Evolutionary conservation across 2,113 vertebrate species (phyloP).

Genomic region (Thalassarche chlororhynchos): DNA sequence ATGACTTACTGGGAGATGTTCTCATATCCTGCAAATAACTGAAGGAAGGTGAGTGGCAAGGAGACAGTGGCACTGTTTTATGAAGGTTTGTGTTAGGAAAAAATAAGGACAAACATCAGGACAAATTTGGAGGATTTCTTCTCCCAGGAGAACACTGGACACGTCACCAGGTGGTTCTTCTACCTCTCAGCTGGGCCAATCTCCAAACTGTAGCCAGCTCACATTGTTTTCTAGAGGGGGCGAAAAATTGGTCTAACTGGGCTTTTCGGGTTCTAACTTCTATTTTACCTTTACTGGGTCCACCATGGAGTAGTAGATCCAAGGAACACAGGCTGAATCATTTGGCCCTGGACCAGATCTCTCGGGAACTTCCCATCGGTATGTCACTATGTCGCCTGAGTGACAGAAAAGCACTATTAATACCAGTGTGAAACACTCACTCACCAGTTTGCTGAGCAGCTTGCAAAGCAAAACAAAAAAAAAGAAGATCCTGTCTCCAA

Average conservation of each 20-base stretch:
- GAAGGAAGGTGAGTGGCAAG: not conserved
- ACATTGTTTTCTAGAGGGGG: not conserved
- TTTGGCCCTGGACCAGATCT: conserved; percentile 77
- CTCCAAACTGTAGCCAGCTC: not conserved
- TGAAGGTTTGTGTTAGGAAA: not conserved
- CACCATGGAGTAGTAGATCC: conserved; percentile 79
- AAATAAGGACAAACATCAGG: not conserved
- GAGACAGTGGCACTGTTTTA: not conserved
- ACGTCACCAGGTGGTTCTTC: not conserved
- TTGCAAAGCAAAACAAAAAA: not conserved
- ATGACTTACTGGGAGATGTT: not conserved
- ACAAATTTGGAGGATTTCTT: not conserved
- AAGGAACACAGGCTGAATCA: conserved; percentile 78
- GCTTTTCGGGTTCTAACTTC: not conserved
- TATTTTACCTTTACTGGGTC: conserved; percentile 78
- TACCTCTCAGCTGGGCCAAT: not conserved
- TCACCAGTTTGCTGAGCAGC: not conserved
- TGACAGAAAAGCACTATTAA: not conserved
- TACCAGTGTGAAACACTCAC: not conserved
- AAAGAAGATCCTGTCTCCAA: not conserved
- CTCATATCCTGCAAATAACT: not conserved
- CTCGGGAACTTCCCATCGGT: conserved; percentile 76
- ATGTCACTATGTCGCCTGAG: conserved; percentile 75
- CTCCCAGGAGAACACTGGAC: not conserved
- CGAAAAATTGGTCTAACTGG: not conserved